Conservation (phyloP, 2,113 vertebrate genomes). For the Sakesphorus luctuosus region DNA sequence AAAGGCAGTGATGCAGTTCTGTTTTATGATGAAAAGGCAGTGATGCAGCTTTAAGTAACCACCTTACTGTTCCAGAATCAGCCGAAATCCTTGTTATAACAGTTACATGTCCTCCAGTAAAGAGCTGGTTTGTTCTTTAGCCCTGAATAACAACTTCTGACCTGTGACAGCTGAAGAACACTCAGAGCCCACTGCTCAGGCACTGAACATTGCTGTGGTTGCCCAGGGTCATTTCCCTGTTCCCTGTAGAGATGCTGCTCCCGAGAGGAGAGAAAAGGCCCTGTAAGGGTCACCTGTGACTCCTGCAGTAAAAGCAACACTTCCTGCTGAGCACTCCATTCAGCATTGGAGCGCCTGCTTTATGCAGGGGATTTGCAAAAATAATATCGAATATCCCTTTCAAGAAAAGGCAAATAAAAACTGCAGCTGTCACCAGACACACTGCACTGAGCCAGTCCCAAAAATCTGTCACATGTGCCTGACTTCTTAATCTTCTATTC, state of each 20-base stretch:
- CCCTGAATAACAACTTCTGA: not conserved
- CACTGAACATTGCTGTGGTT: not conserved
- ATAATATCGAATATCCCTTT: not conserved
- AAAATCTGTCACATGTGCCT: not conserved
- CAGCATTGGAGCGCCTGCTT: not conserved
- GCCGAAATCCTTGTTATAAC: not conserved
- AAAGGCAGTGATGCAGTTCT: no score
- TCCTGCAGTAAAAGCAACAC: not conserved
- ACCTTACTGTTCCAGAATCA: not conserved
- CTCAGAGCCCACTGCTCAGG: not conserved
- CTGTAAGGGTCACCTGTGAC: not conserved
- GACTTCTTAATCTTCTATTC: not conserved
- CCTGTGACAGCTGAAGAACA: not conserved
- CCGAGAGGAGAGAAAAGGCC: not conserved
- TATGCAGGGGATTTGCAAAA: not conserved
- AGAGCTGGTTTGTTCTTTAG: not conserved
- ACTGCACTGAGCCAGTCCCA: not conserved
- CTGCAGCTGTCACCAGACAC: not conserved
- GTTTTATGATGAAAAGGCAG: not conserved
- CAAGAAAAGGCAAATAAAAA: conserved; percentile 4
- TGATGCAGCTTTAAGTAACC: not conserved
- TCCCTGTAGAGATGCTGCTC: not conserved
- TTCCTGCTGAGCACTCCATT: not conserved
- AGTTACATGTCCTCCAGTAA: not conserved
- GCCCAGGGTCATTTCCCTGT: not conserved